Evolutionary conservation across 2,888 invertebrate genomes (phyloP).

Genomic region (Nipponacmea schrenckii): DNA sequence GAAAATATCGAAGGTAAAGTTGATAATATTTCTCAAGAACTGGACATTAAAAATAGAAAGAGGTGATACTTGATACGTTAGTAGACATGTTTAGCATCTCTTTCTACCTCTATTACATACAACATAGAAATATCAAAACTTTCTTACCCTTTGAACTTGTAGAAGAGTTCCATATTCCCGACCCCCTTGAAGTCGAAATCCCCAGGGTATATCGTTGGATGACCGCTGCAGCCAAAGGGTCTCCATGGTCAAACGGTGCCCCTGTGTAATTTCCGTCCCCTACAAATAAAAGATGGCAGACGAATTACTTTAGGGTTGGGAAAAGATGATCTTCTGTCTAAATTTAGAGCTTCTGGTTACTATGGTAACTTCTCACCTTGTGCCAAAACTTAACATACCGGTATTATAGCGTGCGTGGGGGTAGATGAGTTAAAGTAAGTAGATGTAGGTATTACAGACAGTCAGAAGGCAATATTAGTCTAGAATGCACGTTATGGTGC

Average conservation of each 20-base stretch:
- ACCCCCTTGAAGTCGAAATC: slow-evolving; percentile 66
- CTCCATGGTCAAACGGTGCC: slow-evolving; percentile 46
- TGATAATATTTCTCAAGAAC: too few species aligned
- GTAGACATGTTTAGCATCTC: not conserved
- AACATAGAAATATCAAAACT: not conserved
- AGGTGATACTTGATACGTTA: not conserved
- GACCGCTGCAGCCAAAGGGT: slow-evolving; percentile 65
- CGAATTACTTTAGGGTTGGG: slow-evolving; percentile 21
- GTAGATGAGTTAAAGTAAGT: not conserved
- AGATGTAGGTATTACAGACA: too few species aligned
- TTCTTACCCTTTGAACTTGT: slow-evolving; percentile 63
- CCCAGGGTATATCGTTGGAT: slow-evolving; percentile 62
- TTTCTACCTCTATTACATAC: too few species aligned
- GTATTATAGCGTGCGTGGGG: slow-evolving; percentile 1
- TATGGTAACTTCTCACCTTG: slow-evolving; percentile 29
- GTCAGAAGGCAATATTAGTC: too few species aligned
- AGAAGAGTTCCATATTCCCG: slow-evolving; percentile 61
- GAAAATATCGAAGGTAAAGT: too few species aligned
- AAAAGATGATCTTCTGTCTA: slow-evolving; percentile 31
- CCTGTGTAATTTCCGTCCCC: slow-evolving; percentile 17
- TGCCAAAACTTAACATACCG: slow-evolving; percentile 6
- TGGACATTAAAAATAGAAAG: too few species aligned
- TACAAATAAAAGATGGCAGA: slow-evolving; percentile 20
- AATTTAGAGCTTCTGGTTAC: slow-evolving; percentile 38
- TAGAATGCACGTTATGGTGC: too few species aligned